These are phyloP conservation scores for Nephila pilipes DNA, from an alignment of 1,140 invertebrate genomes.

Conservation along the genomic window DNA sequence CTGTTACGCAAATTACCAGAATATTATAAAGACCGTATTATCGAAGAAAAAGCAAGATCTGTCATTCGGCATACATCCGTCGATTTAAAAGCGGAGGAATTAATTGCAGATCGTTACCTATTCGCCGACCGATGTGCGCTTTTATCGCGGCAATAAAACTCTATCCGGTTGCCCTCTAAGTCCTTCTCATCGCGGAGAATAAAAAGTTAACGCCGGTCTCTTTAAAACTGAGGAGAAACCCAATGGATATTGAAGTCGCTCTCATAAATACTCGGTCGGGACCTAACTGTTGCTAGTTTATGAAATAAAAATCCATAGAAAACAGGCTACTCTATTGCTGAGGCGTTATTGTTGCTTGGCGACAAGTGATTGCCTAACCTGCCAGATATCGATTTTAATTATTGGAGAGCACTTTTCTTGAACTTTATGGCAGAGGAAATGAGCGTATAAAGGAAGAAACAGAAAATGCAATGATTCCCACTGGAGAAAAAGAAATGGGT, in stretches of 20 bases:
- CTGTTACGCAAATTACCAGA: no score
- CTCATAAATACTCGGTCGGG: background rate
- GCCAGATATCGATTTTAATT: background rate
- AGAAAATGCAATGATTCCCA: no score
- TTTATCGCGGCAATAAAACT: constrained; percentile 22
- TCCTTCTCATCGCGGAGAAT: background rate
- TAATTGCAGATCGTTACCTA: constrained; percentile 21
- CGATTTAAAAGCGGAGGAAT: background rate
- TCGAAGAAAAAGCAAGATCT: no score
- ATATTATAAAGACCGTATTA: no score
- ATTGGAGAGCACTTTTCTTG: background rate
- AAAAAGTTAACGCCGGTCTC: background rate
- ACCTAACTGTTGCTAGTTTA: background rate
- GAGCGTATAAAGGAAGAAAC: background rate
- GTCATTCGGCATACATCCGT: background rate
- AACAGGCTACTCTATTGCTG: background rate
- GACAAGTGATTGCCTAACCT: background rate
- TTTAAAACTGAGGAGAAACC: background rate
- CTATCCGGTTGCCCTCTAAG: background rate
- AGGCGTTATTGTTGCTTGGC: background rate
- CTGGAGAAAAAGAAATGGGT: no score
- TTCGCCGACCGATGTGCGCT: background rate
- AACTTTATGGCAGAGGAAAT: background rate
- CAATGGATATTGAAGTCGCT: background rate
- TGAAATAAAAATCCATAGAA: background rate